phyloP scores from a whole-genome alignment of 2,797 vertebrate genomes.

The Diplodus puntazzo region DNA sequence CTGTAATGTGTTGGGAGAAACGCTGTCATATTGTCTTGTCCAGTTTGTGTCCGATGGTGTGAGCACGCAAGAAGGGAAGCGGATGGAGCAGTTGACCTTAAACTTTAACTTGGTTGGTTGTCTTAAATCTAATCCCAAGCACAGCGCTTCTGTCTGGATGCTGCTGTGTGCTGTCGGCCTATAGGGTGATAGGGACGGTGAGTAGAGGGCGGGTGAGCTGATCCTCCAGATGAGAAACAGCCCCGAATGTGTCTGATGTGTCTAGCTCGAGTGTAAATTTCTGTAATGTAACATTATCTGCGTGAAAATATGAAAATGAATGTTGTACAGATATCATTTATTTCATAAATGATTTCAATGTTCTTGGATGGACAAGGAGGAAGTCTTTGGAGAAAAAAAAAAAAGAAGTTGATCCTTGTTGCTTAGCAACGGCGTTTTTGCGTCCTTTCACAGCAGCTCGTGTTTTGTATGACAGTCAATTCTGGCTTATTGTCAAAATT shows the following conservation, averaged over 20 bases:
- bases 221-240: not conserved
- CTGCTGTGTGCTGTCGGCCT: not conserved
- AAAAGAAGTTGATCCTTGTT: constrained; percentile 28
- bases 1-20: not conserved
- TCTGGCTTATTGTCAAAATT: constrained; percentile 22
- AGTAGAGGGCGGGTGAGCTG: not conserved
- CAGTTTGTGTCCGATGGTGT: constrained; percentile 25
- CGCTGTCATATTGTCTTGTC: constrained; percentile 2
- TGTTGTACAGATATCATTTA: not conserved
- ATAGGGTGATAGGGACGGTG: not conserved
- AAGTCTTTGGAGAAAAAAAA: constrained; percentile 1
- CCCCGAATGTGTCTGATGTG: not conserved
- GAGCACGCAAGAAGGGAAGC: constrained; percentile 12
- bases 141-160: constrained; percentile 5
- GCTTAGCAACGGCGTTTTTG: constrained; percentile 39
- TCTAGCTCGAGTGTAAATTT: not conserved
- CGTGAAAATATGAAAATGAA: not conserved
- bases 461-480: constrained; percentile 11
- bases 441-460: not conserved
- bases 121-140: constrained; percentile 25
- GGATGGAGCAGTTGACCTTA: constrained; percentile 32
- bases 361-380: constrained; percentile 1
- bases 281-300: not conserved
- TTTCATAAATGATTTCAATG: not conserved
- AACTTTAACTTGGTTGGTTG: constrained; percentile 30